These are phyloP conservation scores for Cladorhizidae sp. DNA, from an alignment of 37 sponge, comb jelly and placozoan species.

Conservation along the genomic window DNA sequence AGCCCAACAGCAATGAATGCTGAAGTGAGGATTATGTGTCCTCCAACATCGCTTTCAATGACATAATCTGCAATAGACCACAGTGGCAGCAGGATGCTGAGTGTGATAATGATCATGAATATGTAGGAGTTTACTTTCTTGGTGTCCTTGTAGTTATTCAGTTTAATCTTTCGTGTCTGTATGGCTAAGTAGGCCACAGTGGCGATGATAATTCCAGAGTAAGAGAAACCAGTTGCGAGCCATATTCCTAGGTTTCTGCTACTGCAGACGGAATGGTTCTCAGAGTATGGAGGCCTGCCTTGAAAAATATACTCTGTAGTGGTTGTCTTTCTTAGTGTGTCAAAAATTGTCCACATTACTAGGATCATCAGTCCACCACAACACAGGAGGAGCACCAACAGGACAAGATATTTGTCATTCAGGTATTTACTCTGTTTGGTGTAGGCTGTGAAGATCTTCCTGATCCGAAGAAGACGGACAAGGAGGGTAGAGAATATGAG, in stretches of 20 bases:
- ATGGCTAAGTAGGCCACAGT: slow-evolving; percentile 24
- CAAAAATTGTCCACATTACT: slow-evolving; percentile 11
- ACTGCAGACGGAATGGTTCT: not conserved
- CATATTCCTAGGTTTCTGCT: not conserved
- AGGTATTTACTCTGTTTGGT: no score
- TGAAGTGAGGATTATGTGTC: not conserved
- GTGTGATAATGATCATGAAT: not conserved
- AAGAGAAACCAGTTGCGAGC: not conserved
- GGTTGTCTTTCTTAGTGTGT: not conserved
- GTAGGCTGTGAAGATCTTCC: no score
- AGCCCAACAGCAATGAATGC: not conserved
- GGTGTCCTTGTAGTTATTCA: slow-evolving; percentile 37
- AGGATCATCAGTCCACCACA: no score
- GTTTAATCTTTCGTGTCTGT: slow-evolving; percentile 33
- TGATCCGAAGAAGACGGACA: no score
- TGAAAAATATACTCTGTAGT: not conserved
- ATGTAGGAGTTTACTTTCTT: slow-evolving; percentile 37
- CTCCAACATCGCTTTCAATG: not conserved
- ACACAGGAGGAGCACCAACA: slow-evolving; percentile 1
- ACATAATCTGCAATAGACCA: not conserved
- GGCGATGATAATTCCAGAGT: not conserved
- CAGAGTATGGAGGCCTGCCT: slow-evolving; percentile 13
- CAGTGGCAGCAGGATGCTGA: slow-evolving; percentile 5
- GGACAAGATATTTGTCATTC: slow-evolving; percentile 19
- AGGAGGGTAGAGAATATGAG: slow-evolving; percentile 30